Evolutionary conservation across 1,140 invertebrate genomes (phyloP), one percentile per base, ranked within the genome.

Genomic region (Chironomus striatipennis): DNA sequence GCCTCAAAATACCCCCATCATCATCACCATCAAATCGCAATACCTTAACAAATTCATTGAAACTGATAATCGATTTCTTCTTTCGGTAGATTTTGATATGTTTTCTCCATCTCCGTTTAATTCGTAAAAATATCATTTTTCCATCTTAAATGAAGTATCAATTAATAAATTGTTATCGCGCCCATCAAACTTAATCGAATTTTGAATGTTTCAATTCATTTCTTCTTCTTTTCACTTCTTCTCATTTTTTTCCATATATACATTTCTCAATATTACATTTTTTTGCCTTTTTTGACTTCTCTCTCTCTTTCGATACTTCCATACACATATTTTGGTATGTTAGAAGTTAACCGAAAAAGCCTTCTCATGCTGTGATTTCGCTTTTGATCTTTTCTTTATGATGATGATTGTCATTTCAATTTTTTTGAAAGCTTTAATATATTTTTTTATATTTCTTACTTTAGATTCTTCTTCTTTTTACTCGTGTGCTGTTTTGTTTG

Each of bases 81-180:
- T 34, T 34, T 34, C 24, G 24, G 24, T 34, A 34, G 5, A 34
- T 34, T 34, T 34, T 34, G 24, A 34, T 34, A 34, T 34, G 24
- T 34, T 34, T 34, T 34, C 24, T 57, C 47, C 12, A 57, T 57
- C 12, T 57, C n/a, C 47, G 12, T 57, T 57, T 57, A 57, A 57
- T 57, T 57, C 47, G 47, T 70, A 70, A 70, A 70, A 70, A 70
- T 70, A 70, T 70, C 65, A 70, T 70, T 70, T 70, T 57, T 34
- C 12, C 65, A 70, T 70, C 20, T 21, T n/a, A 70, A 70, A 70
- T 70, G 20, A 70, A 70, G 65, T 70, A 70, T 70, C 65, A 70
- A 70, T 70, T 70, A 70, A 70, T 70, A 70, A 70, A 70, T 70
- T 70, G 65, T 70, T 70, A 70, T 70, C 65, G 65, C 65, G 17